Evolutionary conservation across 2,797 vertebrate species (phyloP), one percentile per base, ranked within the genome.

Genomic region (Sphenopsis melanotis): DNA sequence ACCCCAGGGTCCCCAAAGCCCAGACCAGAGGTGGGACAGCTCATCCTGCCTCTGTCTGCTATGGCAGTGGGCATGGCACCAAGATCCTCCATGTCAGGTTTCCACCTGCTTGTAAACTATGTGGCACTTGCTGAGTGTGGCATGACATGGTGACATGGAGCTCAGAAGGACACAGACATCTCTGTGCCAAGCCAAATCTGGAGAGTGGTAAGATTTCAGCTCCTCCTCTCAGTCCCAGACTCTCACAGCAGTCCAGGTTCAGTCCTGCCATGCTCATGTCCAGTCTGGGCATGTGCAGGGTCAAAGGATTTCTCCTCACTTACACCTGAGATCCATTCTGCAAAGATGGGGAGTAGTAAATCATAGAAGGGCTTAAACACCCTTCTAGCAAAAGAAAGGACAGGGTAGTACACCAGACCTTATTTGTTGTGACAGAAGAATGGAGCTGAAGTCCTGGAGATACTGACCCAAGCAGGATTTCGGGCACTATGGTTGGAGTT

Each of bases 1-100:
- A 2, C 12, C 17, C 34, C 0, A 0, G 20, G 10, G 15, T 65
- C 36, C n/a, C 34, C 7, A 0, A 10, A 20, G 46, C 24, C 65
- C 27, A 34, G 19, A 66, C 27, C 36, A 66, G 66, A 55, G 32
- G 23, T 14, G 15, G 60, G 41, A 72, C 34, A 42, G 27, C 10
- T 59, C 47, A 30, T 42, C 16, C 41, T 42, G 32, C 16, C 10
- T 53, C 46, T 72, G 23, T 66, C 47, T 29, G 8, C 53, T 53
- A 19, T n/a, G 27, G 34, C 36, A 49, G 10, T 12, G 14, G n/a
- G 6, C 39, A 41, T 53, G 39, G 34, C 34, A 53, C 22, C 59
- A 53, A 41, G 34, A 53, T 29, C 24, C 27, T 49, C 41, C 16
- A 22, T 19, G 66, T 21, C 60, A 49, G 27, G 55, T 66, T 79